phyloP scores from a whole-genome alignment of 2,113 vertebrate species.

The Erpornis zantholeuca region DNA sequence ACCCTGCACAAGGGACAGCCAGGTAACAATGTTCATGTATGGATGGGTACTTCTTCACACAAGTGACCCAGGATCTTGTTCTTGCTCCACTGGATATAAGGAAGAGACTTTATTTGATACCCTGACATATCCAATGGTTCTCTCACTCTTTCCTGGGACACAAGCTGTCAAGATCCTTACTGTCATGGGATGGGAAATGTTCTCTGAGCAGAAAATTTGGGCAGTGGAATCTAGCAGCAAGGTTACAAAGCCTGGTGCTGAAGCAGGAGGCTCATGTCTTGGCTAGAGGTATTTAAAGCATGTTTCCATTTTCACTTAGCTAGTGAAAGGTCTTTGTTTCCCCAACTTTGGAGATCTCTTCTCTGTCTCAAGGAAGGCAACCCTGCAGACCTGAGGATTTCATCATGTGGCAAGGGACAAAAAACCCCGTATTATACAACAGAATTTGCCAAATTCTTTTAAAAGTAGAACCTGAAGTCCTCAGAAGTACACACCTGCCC shows the following conservation, averaged over 20 bases:
- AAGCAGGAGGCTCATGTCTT: neutral
- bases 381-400: neutral
- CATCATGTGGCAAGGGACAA: neutral
- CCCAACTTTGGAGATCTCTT: neutral
- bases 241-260: neutral
- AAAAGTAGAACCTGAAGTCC: neutral
- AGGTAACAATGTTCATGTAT: neutral
- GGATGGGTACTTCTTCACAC: neutral
- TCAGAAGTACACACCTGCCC: neutral
- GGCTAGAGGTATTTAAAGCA: neutral
- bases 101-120: neutral
- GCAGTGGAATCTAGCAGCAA: neutral
- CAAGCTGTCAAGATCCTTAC: neutral
- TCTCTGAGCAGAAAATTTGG: neutral
- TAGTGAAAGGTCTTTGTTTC: neutral
- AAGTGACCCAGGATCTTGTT: neutral
- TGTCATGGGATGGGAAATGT: neutral
- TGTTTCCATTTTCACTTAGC: neutral
- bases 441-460: neutral
- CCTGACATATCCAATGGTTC: neutral
- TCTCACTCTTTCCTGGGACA: neutral
- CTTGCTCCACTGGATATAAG: neutral
- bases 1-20: neutral
- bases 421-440: neutral
- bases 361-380: neutral